Base-by-base conservation (phyloP, 1,140 invertebrate genomes). In the Magallana angulata region DNA sequence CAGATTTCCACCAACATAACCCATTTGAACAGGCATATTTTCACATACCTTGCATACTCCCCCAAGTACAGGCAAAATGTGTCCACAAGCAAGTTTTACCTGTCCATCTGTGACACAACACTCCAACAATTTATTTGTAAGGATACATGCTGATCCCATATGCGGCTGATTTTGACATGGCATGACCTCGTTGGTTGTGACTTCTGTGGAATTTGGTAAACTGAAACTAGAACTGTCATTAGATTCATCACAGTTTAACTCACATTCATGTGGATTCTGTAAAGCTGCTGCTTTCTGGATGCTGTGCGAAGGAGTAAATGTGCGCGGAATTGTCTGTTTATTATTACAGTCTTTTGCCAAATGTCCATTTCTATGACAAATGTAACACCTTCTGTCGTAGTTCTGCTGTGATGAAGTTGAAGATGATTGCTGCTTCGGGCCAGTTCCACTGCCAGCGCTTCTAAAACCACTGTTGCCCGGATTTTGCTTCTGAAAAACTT, bases 61-160 rank as follows among this genome's bases (percentile, higher is more conserved):
- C 0, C 83, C 83, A 14, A 85, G 5, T 18, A 85, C 24, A 64
- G 83, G 83, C 16, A 85, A 36, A 8, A 18, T 56, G 57, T 64
- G 83, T 64, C 83, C 83, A 85, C 83, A 85, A n/a, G 56, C 18
- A 30, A 85, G 60, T n/a, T 64, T 62, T 9, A 85, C 83, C 18
- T 48, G 62, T 7, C 18, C 56, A 68, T 68, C 83, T 85, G 18
- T 8, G 12, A 64, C 30, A 85, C 83, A 85, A 64, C 83, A 85
- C 18, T 85, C 4, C 60, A 48, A 14, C 11, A 64, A 48, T 48
- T 62, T 85, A 11, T 68, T 7, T 56, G 3, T 11, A 24, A 62
- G 9, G 7, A 85, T 36, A 14, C 30, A 62, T 9, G 56, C 83
- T 30, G 58, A 85, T 62, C 83, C 83, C 5, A 62, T 30, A 9